Evolutionary conservation across 2,113 vertebrate species (phyloP).

Genomic region (Dendrocopos noguchii): DNA sequence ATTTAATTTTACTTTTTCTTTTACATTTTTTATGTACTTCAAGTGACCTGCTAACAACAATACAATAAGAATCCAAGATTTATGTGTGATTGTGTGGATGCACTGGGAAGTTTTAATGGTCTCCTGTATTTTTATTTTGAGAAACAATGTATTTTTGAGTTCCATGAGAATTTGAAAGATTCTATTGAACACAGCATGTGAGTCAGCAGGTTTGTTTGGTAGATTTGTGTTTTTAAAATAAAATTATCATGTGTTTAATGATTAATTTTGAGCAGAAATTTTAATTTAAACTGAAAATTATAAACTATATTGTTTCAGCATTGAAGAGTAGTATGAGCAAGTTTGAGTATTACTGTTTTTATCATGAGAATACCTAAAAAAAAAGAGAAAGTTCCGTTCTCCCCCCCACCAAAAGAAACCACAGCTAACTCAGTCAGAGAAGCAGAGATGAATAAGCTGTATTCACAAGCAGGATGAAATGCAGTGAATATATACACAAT

Average conservation of each 20-base stretch:
- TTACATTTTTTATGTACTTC: neutral
- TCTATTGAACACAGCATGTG: neutral
- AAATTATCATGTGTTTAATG: neutral
- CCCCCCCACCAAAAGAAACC: too few species aligned
- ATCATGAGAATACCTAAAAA: neutral
- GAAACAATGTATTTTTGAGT: neutral
- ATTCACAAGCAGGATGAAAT: too few species aligned
- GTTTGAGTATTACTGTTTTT: neutral
- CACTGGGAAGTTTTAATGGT: neutral
- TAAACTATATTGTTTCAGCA: neutral
- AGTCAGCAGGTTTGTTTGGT: neutral
- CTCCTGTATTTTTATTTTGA: neutral
- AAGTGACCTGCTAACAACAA: neutral
- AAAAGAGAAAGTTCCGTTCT: too few species aligned
- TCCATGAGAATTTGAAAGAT: neutral
- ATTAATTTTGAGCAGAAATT: neutral
- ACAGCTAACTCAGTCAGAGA: too few species aligned
- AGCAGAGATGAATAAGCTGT: too few species aligned
- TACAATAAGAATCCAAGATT: neutral
- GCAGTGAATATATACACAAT: too few species aligned
- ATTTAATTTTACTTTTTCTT: neutral
- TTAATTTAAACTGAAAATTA: neutral
- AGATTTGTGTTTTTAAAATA: too few species aligned
- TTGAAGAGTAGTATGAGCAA: neutral
- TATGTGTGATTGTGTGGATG: neutral